Conservation (phyloP, 92 coral and sea anemone genomes). For the Actinostola sp. region DNA sequence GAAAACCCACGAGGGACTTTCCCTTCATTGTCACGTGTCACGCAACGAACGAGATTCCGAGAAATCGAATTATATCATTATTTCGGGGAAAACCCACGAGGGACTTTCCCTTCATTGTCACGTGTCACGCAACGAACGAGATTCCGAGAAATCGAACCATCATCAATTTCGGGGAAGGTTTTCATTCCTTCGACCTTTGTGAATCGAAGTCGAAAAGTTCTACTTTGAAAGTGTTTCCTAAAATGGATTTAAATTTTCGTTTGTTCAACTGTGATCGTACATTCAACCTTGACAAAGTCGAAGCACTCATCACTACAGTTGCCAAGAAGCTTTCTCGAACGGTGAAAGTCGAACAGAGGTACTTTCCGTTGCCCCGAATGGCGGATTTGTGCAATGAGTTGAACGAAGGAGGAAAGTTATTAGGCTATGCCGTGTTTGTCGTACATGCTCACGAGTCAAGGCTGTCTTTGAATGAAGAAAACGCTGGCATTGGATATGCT, state of each 20-base stretch:
- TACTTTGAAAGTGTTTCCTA: not conserved
- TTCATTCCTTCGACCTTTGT: too few relatives aligned
- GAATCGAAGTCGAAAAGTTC: not conserved
- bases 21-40: too few relatives aligned
- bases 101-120: not conserved
- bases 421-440: conserved; percentile 47
- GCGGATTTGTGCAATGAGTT: conserved; percentile 28
- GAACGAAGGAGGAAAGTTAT: not conserved
- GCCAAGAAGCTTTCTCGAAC: conserved; percentile 13
- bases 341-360: conserved; percentile 9
- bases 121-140: too few relatives aligned
- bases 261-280: conserved; percentile 81
- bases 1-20: too few relatives aligned
- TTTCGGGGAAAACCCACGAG: not conserved
- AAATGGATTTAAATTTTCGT: conserved; percentile 29
- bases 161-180: conserved; percentile 9
- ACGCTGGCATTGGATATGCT: conserved; percentile 60
- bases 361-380: conserved; percentile 60
- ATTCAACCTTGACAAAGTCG: conserved; percentile 49
- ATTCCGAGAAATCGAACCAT: not conserved
- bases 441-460: conserved; percentile 73
- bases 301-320: conserved; percentile 32
- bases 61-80: too few relatives aligned
- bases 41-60: not conserved
- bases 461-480: conserved; percentile 57